phyloP scores from a whole-genome alignment of 30 jellyfish, hydroid and myxozoan genomes.

The Rhopilema esculentum region DNA sequence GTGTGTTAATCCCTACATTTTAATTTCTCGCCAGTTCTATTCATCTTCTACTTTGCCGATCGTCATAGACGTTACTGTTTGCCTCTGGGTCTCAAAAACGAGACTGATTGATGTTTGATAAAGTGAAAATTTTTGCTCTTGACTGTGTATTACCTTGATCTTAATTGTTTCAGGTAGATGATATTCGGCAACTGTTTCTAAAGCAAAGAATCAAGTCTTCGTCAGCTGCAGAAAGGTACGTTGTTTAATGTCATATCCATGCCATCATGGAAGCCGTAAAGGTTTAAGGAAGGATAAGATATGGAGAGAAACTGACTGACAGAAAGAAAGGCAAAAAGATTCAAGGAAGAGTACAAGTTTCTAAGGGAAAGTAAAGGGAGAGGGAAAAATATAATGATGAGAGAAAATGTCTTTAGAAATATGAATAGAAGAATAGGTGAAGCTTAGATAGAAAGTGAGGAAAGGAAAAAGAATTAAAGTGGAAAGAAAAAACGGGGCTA shows the following conservation, averaged over 20 bases:
- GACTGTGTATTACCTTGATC: background rate
- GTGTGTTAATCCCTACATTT: too few relatives aligned
- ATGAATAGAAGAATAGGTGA: too few relatives aligned
- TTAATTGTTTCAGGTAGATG: constrained; percentile 48
- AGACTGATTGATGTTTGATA: too few relatives aligned
- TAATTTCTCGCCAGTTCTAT: too few relatives aligned
- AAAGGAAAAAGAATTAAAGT: background rate
- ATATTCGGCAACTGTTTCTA: constrained; percentile 41
- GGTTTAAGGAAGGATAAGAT: too few relatives aligned
- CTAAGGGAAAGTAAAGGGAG: background rate
- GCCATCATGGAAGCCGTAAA: too few relatives aligned
- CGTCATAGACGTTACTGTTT: too few relatives aligned
- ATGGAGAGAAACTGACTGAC: too few relatives aligned
- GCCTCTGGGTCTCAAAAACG: background rate
- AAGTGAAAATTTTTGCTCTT: too few relatives aligned
- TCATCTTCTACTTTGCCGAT: too few relatives aligned
- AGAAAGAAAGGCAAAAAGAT: too few relatives aligned
- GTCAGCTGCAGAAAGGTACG: constrained; percentile 68
- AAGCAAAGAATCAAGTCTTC: constrained; percentile 64
- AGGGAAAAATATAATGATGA: background rate
- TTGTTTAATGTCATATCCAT: background rate
- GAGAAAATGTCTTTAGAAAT: background rate
- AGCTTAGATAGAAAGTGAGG: background rate
- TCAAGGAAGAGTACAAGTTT: too few relatives aligned
- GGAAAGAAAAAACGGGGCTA: background rate